Conservation (phyloP, 2,888 invertebrate genomes). For the Psylliodes chrysocephalus region DNA sequence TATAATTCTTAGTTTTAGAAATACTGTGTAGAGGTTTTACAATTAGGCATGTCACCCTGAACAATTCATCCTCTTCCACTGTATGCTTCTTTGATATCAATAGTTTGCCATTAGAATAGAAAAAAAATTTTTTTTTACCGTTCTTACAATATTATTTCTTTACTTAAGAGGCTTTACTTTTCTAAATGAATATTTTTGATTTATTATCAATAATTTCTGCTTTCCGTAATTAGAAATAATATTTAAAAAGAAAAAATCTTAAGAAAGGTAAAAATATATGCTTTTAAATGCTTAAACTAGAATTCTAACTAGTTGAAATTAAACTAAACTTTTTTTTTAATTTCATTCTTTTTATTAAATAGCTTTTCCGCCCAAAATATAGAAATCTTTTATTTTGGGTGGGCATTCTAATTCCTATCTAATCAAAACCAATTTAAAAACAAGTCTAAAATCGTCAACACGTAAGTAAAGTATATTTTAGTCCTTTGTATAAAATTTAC, state of each 20-base stretch:
- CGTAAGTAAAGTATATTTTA: constrained; percentile 43
- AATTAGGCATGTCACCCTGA: constrained; percentile 30
- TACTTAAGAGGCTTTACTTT: neutral
- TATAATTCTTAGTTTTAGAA: constrained; percentile 42
- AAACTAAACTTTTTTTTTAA: neutral
- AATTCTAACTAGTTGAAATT: constrained; percentile 1
- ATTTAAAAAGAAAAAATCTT: neutral
- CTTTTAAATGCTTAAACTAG: neutral
- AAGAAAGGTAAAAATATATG: constrained; percentile 1
- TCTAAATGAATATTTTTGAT: too few relatives aligned
- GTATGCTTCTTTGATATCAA: constrained; percentile 52
- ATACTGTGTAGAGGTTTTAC: constrained; percentile 51
- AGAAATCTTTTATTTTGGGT: constrained; percentile 15
- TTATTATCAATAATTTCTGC: too few relatives aligned
- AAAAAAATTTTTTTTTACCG: neutral
- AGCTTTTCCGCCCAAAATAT: neutral
- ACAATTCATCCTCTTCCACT: constrained; percentile 36
- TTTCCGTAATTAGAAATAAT: neutral
- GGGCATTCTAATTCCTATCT: neutral
- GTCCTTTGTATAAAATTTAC: constrained; percentile 37
- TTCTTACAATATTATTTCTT: neutral
- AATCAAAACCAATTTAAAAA: constrained; percentile 17
- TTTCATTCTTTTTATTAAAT: neutral
- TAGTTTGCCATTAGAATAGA: constrained; percentile 1
- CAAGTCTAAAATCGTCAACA: constrained; percentile 27